Base-by-base conservation (phyloP, 2,888 invertebrate genomes). In the Brachyopa scutellaris region DNA sequence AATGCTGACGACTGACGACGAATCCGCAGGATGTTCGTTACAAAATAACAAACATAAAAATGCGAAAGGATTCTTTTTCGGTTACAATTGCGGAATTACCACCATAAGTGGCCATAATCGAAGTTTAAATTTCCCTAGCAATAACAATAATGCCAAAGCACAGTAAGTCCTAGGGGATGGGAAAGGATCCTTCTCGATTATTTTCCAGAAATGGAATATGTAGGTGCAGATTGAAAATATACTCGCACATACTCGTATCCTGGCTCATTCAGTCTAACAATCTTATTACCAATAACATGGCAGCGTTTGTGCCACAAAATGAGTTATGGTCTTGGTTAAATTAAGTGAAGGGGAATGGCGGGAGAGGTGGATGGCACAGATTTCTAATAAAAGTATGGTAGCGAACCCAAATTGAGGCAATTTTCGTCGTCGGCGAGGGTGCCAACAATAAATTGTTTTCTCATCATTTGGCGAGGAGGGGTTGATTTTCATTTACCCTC, bases 361-460 rank as follows among this genome's bases (percentile, higher is more conserved):
- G 15, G 3, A 26, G 55, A 21, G 47, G 11, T 38, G 19, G 26
- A 15, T 42, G 51, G 42, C 62, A 70, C 57, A 69, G 76, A 74
- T 80, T 76, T 64, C 74, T 70, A 74, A 74, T 80, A 69, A 76
- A 80, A 76, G 19, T 59, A 45, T 3, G 23, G 17, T 36, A 45
- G 47, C 55, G 38, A 21, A 29, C 55, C 70, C n/a, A 55, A 49
- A 55, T 26, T 62, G 36, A 42, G 69, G 57, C 57, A 69, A 70
- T 70, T 76, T 80, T 80, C 64, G 57, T 33, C 38, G 67, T 80
- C 64, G 57, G 40, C 38, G 67, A 64, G 55, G 79, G 67, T 74
- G 67, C 67, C 74, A 80, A 69, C 64, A 64, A 69, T 70, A 80
- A 76, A 80, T 80, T 45, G 69, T 45, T 76, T 80, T 74, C 62